Evolutionary conservation across 2,797 vertebrate species (phyloP).

Genomic region (Xerus rutilus): DNA sequence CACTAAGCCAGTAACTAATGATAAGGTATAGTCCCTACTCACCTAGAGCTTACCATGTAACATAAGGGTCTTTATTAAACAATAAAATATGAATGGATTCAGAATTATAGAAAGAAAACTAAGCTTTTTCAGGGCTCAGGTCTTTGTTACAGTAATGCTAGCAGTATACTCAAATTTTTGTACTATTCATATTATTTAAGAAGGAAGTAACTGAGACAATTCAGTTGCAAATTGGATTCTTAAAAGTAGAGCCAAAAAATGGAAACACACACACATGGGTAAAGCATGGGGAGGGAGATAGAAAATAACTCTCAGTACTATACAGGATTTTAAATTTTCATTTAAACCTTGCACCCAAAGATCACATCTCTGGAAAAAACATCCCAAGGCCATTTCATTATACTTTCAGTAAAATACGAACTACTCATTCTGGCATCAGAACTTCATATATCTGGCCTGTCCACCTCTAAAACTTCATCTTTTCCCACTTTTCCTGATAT

Average conservation of each 20-base stretch:
- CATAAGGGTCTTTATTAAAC: background rate
- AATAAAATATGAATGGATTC: background rate
- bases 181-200: background rate
- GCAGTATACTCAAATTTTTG: background rate
- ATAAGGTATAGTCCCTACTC: background rate
- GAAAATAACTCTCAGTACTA: background rate
- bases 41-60: background rate
- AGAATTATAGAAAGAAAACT: background rate
- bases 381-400: background rate
- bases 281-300: too few relatives aligned
- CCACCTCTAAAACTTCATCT: background rate
- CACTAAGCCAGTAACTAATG: background rate
- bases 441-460: background rate
- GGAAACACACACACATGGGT: background rate
- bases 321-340: background rate
- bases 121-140: background rate
- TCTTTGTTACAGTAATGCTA: background rate
- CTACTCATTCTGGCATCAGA: background rate
- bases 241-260: background rate
- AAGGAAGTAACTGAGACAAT: background rate
- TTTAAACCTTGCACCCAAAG: slow-evolving; percentile 19
- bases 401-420: background rate
- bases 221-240: background rate
- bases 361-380: background rate
- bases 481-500: background rate